Conservation (phyloP, 2,797 vertebrate genomes). For the Diplodus puntazzo region DNA sequence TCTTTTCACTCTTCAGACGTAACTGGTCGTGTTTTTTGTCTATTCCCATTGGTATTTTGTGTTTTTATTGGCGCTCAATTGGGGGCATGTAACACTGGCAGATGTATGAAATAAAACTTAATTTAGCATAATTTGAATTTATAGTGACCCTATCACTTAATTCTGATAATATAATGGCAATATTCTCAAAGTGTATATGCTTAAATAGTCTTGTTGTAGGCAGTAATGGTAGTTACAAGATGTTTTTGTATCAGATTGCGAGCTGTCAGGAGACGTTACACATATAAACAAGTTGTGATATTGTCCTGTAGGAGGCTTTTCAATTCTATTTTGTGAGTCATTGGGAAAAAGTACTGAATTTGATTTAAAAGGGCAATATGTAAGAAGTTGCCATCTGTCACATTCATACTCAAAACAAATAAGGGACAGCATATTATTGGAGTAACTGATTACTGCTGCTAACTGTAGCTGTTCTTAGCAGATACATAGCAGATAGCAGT, state of each 20-base stretch:
- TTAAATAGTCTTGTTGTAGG: background rate
- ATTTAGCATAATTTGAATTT: background rate
- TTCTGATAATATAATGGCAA: background rate
- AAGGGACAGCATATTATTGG: no score
- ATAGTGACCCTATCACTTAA: background rate
- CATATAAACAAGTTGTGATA: background rate
- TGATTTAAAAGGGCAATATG: no score
- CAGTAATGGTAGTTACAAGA: background rate
- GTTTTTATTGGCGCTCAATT: background rate
- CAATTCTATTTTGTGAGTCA: background rate
- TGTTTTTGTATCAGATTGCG: background rate
- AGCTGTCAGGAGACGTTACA: background rate
- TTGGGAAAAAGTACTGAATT: no score
- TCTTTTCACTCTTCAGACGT: no score
- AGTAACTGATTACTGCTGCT: no score
- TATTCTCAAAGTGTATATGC: background rate
- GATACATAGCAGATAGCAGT: no score
- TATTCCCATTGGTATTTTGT: background rate
- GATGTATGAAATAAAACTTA: background rate
- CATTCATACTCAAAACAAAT: no score
- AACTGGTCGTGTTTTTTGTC: background rate
- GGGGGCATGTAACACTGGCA: background rate
- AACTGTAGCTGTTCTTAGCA: no score
- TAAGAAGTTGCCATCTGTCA: no score
- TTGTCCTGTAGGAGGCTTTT: background rate